phyloP scores from a whole-genome alignment of 2,888 invertebrate species.

The Heteromurus nitidus region DNA sequence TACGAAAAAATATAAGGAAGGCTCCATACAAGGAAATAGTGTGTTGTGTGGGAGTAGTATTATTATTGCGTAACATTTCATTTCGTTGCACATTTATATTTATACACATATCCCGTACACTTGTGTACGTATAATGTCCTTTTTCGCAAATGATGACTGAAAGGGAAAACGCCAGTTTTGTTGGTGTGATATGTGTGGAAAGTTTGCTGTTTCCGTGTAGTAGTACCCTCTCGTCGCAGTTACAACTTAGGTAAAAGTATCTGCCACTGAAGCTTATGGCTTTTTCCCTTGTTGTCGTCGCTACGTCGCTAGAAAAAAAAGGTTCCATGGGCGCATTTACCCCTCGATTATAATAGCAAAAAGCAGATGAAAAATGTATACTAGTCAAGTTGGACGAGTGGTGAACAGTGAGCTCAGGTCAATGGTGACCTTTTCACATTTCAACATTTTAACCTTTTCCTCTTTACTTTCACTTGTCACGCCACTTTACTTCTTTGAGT shows the following conservation, averaged over 20 bases:
- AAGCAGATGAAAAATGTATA: slow-evolving; percentile 4
- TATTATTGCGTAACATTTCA: slow-evolving; percentile 41
- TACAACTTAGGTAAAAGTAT: background rate
- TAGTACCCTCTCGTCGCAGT: background rate
- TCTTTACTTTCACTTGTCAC: slow-evolving; percentile 62
- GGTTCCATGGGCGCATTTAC: slow-evolving; percentile 12
- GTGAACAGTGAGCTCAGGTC: slow-evolving; percentile 10
- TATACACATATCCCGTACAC: background rate
- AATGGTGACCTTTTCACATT: slow-evolving; percentile 57
- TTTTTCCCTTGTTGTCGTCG: too few species aligned
- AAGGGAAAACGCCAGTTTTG: background rate
- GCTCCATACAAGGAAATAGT: background rate
- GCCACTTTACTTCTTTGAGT: slow-evolving; percentile 40
- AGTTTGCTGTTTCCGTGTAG: background rate
- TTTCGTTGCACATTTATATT: slow-evolving; percentile 4
- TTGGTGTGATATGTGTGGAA: slow-evolving; percentile 1
- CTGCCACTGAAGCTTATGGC: too few species aligned
- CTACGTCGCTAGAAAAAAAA: too few species aligned
- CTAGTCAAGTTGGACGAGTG: background rate
- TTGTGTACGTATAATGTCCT: background rate
- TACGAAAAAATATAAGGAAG: background rate
- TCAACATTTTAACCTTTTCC: slow-evolving; percentile 38
- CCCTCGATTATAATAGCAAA: background rate
- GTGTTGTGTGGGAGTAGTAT: background rate
- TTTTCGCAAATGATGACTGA: slow-evolving; percentile 2